Conservation (phyloP, 2,113 vertebrate species). For the Apistogramma diplotaenia region DNA sequence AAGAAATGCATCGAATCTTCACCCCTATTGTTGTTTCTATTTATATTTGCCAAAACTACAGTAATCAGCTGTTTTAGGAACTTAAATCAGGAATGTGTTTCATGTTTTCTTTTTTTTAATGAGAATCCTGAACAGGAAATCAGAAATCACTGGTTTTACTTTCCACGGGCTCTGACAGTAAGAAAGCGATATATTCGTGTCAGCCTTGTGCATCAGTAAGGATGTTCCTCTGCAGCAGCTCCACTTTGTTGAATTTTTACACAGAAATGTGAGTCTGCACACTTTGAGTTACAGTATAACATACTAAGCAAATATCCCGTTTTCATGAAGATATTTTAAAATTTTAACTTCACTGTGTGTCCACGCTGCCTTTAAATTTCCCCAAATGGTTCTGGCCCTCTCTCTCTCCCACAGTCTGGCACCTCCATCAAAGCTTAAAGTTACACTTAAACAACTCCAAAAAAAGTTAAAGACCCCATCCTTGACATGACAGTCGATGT, state of each 20-base stretch:
- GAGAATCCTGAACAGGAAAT: background rate
- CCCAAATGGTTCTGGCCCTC: slow-evolving; percentile 8
- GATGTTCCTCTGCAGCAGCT: background rate
- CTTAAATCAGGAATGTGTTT: background rate
- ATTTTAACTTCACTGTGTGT: background rate
- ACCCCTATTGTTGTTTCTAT: background rate
- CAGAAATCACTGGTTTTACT: background rate
- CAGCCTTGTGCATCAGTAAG: background rate
- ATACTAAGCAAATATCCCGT: background rate
- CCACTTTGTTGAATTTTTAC: background rate
- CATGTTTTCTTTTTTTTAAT: background rate
- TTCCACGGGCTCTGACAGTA: too few species aligned
- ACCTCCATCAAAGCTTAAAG: slow-evolving; percentile 36
- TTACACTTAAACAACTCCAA: slow-evolving; percentile 29
- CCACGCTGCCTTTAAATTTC: background rate
- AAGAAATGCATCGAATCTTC: background rate
- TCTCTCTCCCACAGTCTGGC: slow-evolving; percentile 1
- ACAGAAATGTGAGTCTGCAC: background rate
- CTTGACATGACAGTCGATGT: slow-evolving; percentile 15
- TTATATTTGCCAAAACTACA: background rate
- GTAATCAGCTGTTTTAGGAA: background rate
- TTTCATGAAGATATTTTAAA: background rate
- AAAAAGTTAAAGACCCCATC: slow-evolving; percentile 20
- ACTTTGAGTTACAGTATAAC: background rate
- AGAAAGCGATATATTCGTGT: background rate